Conservation (phyloP, 2,888 invertebrate species). For the Euphydryas editha region DNA sequence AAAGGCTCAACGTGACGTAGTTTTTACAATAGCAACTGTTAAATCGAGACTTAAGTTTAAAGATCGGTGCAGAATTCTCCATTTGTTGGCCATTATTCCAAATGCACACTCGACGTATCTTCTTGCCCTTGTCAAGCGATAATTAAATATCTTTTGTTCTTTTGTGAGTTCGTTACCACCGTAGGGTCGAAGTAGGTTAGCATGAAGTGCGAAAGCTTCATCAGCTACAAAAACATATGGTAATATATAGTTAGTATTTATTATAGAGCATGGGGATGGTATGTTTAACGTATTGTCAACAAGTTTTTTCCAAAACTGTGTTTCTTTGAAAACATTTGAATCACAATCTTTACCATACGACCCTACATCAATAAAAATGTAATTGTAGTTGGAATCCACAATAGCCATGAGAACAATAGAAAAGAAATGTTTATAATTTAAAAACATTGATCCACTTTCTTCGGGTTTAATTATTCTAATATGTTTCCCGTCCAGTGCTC, state of each 20-base stretch:
- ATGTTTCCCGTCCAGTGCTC: slow-evolving; percentile 39
- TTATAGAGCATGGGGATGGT: slow-evolving; percentile 16
- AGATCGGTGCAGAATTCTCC: slow-evolving; percentile 16
- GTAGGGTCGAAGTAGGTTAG: background rate
- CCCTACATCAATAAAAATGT: slow-evolving; percentile 25
- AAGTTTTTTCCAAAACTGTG: slow-evolving; percentile 15
- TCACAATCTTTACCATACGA: slow-evolving; percentile 24
- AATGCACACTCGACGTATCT: slow-evolving; percentile 40
- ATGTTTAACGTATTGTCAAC: slow-evolving; percentile 13
- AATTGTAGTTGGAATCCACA: slow-evolving; percentile 32
- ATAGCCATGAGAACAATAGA: slow-evolving; percentile 37
- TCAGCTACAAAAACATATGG: slow-evolving; percentile 12
- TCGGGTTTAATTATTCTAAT: slow-evolving; percentile 32
- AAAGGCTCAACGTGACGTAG: slow-evolving; percentile 1
- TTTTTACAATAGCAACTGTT: slow-evolving; percentile 1
- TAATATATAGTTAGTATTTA: slow-evolving; percentile 3
- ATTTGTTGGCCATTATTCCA: slow-evolving; percentile 21
- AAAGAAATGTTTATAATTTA: slow-evolving; percentile 36
- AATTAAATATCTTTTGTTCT: slow-evolving; percentile 22
- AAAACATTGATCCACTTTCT: slow-evolving; percentile 32
- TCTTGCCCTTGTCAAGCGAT: slow-evolving; percentile 14
- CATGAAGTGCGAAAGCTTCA: slow-evolving; percentile 17
- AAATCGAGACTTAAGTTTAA: slow-evolving; percentile 4
- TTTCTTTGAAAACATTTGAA: slow-evolving; percentile 14
- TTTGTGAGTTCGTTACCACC: slow-evolving; percentile 5